Percentiles rank a stretch among this genome's conserved stretches.
Conservation (phyloP, 2,888 invertebrate genomes). For the Stegana nigrithorax region DNA sequence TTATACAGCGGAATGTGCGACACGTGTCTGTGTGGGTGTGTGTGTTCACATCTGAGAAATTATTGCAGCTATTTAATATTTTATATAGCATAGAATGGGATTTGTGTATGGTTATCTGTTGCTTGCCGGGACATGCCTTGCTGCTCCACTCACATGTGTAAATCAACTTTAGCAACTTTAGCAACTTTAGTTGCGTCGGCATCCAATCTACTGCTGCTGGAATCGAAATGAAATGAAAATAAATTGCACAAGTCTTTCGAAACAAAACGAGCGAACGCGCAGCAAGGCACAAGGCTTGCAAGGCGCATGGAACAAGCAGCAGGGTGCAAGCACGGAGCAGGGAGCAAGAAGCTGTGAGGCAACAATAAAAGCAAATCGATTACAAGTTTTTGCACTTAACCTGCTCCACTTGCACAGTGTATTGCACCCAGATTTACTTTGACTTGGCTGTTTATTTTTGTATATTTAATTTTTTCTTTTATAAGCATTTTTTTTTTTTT, state of each 20-base stretch:
- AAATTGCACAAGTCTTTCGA: too few relatives aligned
- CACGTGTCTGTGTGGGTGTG: constrained; percentile 23
- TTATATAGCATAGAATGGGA: too few relatives aligned
- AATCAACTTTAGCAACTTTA: too few relatives aligned
- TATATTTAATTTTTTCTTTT: constrained; percentile 6
- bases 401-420: constrained; percentile 40
- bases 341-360: not conserved
- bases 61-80: constrained; percentile 2
- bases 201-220: not conserved
- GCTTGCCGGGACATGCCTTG: too few relatives aligned
- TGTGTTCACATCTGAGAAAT: not conserved
- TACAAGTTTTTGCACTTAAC: constrained; percentile 49
- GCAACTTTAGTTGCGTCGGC: too few relatives aligned
- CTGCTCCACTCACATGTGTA: too few relatives aligned
- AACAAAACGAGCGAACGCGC: not conserved
- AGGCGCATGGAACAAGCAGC: not conserved
- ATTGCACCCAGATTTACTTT: too few relatives aligned
- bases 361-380: constrained; percentile 27
- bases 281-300: not conserved
- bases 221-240: not conserved
- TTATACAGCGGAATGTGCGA: constrained; percentile 12
- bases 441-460: not conserved
- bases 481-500: constrained; percentile 15
- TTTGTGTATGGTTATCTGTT: too few relatives aligned
- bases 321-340: not conserved